Evolutionary conservation across 2,888 invertebrate genomes (phyloP), one percentile per base, ranked within the genome.

Genomic region (Eutolmus rufibarbis): DNA sequence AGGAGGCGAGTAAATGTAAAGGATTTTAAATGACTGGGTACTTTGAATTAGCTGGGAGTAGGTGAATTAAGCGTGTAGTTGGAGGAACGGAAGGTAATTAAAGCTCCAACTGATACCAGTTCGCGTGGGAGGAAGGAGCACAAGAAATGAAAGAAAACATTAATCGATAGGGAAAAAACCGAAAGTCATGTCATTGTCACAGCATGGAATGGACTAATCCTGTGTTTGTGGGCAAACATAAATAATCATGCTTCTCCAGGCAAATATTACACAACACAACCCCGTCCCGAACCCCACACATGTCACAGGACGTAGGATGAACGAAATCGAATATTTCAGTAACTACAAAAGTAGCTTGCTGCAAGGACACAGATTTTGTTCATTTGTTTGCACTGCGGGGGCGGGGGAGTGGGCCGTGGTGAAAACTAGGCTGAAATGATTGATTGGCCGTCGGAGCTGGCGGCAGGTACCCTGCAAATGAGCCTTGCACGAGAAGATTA

Each of bases 371-470:
- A 34, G 76, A 76, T 76, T 76, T 34, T 74, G 28, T 76, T n/a
- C 37, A 28, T 31, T 76, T 76, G 76, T 76, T 76, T 76, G 37
- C 37, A 76, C 9, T 31, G 37, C 16, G 8, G 66, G 8, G 28
- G 9, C 8, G 23, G 8, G 9, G 9, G n/a, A 23, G 0, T 16
- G 12, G 46, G 51, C 5, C 19, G 8, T 51, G n/a, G 28, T 76
- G 19, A 76, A 76, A 76, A 76, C 16, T 76, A 37, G 76, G 76
- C 34, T 76, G n/a, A 76, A 76, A 76, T 76, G 76, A 76, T 76
- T 34, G 37, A 76, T 76, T 34, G 76, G 12, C 28, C 37, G 34
- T 16, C 76, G 14, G n/a, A 37, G n/a, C 34, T 66, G 74, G 28
- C 74, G 74, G 12, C 74, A 74, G 74, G 74, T 74, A 74, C 28